Evolutionary conservation across 37 sponge, comb jelly and placozoan genomes (phyloP), one percentile per base, ranked within the genome.

Genomic region (Diacarnus erythraeanus): DNA sequence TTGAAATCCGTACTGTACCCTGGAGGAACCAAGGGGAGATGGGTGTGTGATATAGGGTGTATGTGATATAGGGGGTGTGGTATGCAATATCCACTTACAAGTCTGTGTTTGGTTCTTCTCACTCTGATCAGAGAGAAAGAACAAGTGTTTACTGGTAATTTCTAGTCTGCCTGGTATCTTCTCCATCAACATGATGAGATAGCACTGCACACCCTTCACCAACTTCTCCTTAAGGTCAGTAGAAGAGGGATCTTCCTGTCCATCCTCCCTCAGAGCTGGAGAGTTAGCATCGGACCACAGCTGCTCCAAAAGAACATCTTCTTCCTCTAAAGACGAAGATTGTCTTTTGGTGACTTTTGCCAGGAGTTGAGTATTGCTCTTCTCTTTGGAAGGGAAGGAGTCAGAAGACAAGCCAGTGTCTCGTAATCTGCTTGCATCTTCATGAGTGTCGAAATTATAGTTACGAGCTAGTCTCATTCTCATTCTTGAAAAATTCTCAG

Each of bases 401-500:
- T 1, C n/a, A 0, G 37, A 56, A 0, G 58, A 0, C 1, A 38
- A 40, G 0, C 80, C 87, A 2, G 63, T n/a, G 66, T 91, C 92
- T 43, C 95, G 91, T n/a, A 79, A 43, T 3, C 65, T 72, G 64
- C 93, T 94, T 59, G 97, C 97, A 2, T 97, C 95, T n/a, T 64
- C 64, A 38, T 97, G 97, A 33, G 57, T 80, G 73, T 84, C 76
- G 63, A 33, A 76, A 36, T 77, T 87, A 66, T 87, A 94, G 64
- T 83, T 75, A 31, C 85, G 82, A 2, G 59, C 20, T 35, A 90
- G 76, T 27, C 86, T 89, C 88, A 90, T 77, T 36, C 89, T 72
- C 96, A 96, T 96, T 38, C 96, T 75, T 29, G 93, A 89, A 72
- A 92, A 92, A 74, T 92, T 96, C 83, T 96, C 96, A 4, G 89